These are phyloP conservation scores for Diabrotica undecimpunctata DNA, from an alignment of 1,140 invertebrate species.

Conservation along the genomic window DNA sequence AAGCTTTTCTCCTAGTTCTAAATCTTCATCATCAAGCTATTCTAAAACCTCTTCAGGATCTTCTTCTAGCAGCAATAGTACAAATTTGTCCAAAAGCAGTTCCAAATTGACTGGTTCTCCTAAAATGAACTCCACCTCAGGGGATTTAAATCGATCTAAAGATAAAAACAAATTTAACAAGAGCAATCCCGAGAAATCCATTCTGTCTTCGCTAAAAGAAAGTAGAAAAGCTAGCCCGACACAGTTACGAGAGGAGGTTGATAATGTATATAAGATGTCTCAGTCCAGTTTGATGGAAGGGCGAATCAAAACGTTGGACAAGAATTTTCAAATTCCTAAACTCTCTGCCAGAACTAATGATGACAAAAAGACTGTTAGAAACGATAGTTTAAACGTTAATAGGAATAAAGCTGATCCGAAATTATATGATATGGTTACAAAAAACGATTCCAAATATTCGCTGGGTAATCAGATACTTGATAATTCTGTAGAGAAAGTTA, in stretches of 20 bases:
- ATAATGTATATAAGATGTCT: slow-evolving; percentile 56
- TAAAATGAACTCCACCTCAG: slow-evolving; percentile 47
- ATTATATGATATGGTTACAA: slow-evolving; percentile 28
- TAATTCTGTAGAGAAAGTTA: slow-evolving; percentile 41
- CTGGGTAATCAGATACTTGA: slow-evolving; percentile 28
- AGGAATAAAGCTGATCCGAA: slow-evolving; percentile 6
- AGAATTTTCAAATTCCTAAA: slow-evolving; percentile 84
- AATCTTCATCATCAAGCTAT: slow-evolving; percentile 7
- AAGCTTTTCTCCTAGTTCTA: slow-evolving; percentile 18
- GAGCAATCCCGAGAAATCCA: slow-evolving; percentile 56
- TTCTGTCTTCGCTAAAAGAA: slow-evolving; percentile 59
- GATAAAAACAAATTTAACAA: slow-evolving; percentile 55
- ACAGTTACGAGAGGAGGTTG: slow-evolving; percentile 57
- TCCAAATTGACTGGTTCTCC: slow-evolving; percentile 47
- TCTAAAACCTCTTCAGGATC: slow-evolving; percentile 11
- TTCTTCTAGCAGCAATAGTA: slow-evolving; percentile 13
- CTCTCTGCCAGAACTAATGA: slow-evolving; percentile 59
- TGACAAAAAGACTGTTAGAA: slow-evolving; percentile 36
- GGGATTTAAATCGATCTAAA: slow-evolving; percentile 57
- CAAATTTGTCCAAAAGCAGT: slow-evolving; percentile 40
- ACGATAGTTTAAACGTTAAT: slow-evolving; percentile 1
- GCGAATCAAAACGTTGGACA: slow-evolving; percentile 72
- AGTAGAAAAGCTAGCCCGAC: slow-evolving; percentile 64
- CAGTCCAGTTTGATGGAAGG: slow-evolving; percentile 64
- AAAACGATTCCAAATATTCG: slow-evolving; percentile 42